Percentiles rank a stretch among this genome's conserved stretches.
Conservation (phyloP, 2,888 invertebrate genomes). For the Biston betularia region DNA sequence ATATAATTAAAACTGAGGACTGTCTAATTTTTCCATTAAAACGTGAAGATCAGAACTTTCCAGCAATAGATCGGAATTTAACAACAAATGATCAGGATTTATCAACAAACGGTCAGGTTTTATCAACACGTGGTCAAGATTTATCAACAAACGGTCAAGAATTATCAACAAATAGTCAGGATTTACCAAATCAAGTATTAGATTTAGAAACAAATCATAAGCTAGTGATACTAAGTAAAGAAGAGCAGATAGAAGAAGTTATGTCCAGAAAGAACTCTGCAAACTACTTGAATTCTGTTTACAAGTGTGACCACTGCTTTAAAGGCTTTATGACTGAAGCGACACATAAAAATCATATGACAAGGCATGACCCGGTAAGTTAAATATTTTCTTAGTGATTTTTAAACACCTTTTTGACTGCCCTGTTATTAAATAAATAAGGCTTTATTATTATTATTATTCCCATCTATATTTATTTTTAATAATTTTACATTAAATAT, state of each 20-base stretch:
- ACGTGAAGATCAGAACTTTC: neutral
- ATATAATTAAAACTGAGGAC: conserved; percentile 6
- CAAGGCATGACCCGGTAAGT: conserved; percentile 68
- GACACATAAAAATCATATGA: conserved; percentile 72
- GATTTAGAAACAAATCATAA: conserved; percentile 19
- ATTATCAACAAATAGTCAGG: neutral
- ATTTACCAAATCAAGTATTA: neutral
- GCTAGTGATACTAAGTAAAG: conserved; percentile 56
- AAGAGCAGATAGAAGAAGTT: conserved; percentile 67
- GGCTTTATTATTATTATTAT: too few relatives aligned
- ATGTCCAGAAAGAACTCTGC: conserved; percentile 55
- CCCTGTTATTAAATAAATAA: too few relatives aligned
- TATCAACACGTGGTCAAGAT: neutral
- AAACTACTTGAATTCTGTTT: conserved; percentile 68
- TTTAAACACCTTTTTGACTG: too few relatives aligned
- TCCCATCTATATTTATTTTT: too few relatives aligned
- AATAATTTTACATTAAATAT: too few relatives aligned
- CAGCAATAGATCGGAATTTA: neutral
- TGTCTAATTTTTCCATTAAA: neutral
- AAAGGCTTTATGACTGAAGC: conserved; percentile 70
- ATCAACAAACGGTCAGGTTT: neutral
- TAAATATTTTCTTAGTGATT: neutral
- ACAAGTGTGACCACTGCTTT: conserved; percentile 70
- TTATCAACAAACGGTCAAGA: neutral
- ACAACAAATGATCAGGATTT: neutral